phyloP scores from a whole-genome alignment of 2,888 invertebrate genomes.

The Ditylenchus weischeri region DNA sequence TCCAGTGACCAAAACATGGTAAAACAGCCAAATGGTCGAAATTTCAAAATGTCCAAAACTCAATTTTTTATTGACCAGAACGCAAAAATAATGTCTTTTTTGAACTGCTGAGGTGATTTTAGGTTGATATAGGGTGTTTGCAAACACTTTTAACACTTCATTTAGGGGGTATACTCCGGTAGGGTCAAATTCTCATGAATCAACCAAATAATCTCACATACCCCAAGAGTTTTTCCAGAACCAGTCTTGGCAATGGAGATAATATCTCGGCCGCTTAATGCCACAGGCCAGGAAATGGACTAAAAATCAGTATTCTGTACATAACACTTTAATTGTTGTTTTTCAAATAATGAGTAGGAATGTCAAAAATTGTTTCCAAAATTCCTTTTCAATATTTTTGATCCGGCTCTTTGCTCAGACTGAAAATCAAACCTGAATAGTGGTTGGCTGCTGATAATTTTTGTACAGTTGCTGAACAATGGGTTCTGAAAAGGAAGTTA shows the following conservation, averaged over 20 bases:
- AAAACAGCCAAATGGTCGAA: too few species aligned
- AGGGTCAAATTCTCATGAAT: too few species aligned
- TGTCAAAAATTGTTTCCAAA: not conserved
- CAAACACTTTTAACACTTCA: too few species aligned
- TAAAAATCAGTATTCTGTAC: conserved; percentile 63
- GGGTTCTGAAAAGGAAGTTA: conserved; percentile 14
- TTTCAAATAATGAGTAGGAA: too few species aligned
- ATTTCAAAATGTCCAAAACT: too few species aligned
- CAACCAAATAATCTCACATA: not conserved
- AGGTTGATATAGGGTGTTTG: too few species aligned
- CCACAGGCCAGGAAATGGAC: conserved; percentile 86
- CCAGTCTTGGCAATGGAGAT: conserved; percentile 82
- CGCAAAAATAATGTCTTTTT: too few species aligned
- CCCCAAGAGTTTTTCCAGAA: conserved; percentile 81
- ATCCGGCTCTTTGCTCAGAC: too few species aligned
- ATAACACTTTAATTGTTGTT: conserved; percentile 16
- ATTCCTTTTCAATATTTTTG: not conserved
- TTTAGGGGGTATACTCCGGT: too few species aligned
- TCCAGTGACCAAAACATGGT: too few species aligned
- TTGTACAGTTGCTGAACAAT: conserved; percentile 26
- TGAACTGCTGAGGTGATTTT: too few species aligned
- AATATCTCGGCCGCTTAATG: conserved; percentile 81
- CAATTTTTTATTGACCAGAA: too few species aligned
- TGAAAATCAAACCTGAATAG: conserved; percentile 58
- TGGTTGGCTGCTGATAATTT: conserved; percentile 36